Percentiles rank a stretch among this genome's conserved stretches.
Conservation (phyloP, 2,797 vertebrate species). For the Hoplostethus atlanticus region DNA sequence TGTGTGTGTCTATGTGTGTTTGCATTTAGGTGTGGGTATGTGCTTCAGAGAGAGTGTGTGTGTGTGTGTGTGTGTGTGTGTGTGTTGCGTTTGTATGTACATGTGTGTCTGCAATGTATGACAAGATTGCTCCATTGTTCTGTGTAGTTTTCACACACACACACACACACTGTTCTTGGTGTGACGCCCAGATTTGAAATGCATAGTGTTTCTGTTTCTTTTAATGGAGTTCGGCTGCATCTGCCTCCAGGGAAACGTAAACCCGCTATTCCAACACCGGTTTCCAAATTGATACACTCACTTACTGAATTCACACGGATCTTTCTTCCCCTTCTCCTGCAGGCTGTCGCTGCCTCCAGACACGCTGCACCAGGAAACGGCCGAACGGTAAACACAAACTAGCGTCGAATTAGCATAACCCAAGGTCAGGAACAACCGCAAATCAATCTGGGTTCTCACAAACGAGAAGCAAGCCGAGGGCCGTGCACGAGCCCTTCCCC, state of each 20-base stretch:
- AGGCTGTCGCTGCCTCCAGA: slow-evolving; percentile 39
- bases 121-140: slow-evolving; percentile 40
- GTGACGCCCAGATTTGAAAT: slow-evolving; percentile 70
- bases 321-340: slow-evolving; percentile 31
- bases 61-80: background rate
- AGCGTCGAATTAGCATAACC: slow-evolving; percentile 67
- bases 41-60: background rate
- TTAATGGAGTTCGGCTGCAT: slow-evolving; percentile 72
- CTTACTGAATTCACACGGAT: slow-evolving; percentile 57
- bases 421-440: slow-evolving; percentile 68
- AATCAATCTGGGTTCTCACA: slow-evolving; percentile 58
- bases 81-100: slow-evolving; percentile 15
- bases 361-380: slow-evolving; percentile 4
- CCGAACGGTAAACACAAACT: slow-evolving; percentile 65
- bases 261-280: slow-evolving; percentile 59
- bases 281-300: slow-evolving; percentile 69
- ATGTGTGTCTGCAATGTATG: slow-evolving; percentile 32
- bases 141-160: slow-evolving; percentile 30
- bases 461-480: slow-evolving; percentile 43
- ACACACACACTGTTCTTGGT: slow-evolving; percentile 41
- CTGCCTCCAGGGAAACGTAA: slow-evolving; percentile 66
- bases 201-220: slow-evolving; percentile 69
- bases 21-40: background rate
- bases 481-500: slow-evolving; percentile 48
- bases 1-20: slow-evolving; percentile 28